phyloP scores from a whole-genome alignment of 2,888 invertebrate species.

The Philaethria dido region DNA sequence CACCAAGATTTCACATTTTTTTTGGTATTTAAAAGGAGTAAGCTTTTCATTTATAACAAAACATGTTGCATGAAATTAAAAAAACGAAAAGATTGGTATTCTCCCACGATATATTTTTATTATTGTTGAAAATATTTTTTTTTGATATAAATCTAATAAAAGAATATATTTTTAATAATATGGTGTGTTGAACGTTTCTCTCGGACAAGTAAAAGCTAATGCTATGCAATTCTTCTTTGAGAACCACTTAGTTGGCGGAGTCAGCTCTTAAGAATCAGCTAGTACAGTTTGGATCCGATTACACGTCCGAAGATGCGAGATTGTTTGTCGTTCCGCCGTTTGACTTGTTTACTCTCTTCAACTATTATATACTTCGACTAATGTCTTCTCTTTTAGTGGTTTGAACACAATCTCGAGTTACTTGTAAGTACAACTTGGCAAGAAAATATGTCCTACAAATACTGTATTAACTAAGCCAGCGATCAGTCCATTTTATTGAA shows the following conservation, averaged over 20 bases:
- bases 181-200: background rate
- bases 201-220: conserved; percentile 25
- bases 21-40: conserved; percentile 65
- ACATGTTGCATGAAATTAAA: conserved; percentile 41
- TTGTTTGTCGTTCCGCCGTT: conserved; percentile 66
- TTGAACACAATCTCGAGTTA: conserved; percentile 61
- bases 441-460: conserved; percentile 42
- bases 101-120: conserved; percentile 22
- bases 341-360: conserved; percentile 65
- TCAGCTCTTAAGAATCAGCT: conserved; percentile 58
- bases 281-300: conserved; percentile 73
- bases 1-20: conserved; percentile 72
- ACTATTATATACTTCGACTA: conserved; percentile 52
- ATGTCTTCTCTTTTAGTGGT: conserved; percentile 63
- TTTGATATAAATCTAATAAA: background rate
- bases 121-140: background rate
- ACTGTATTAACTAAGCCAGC: conserved; percentile 36
- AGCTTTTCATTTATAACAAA: conserved; percentile 69
- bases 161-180: background rate
- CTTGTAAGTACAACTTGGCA: conserved; percentile 52
- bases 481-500: conserved; percentile 36
- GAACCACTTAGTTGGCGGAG: conserved; percentile 57
- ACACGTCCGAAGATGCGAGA: conserved; percentile 61
- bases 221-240: conserved; percentile 60
- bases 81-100: conserved; percentile 15